Percentiles rank a stretch among this genome's conserved stretches.
phyloP scores from a whole-genome alignment of 2,113 vertebrate genomes.

The Sphyrna mokarran region DNA sequence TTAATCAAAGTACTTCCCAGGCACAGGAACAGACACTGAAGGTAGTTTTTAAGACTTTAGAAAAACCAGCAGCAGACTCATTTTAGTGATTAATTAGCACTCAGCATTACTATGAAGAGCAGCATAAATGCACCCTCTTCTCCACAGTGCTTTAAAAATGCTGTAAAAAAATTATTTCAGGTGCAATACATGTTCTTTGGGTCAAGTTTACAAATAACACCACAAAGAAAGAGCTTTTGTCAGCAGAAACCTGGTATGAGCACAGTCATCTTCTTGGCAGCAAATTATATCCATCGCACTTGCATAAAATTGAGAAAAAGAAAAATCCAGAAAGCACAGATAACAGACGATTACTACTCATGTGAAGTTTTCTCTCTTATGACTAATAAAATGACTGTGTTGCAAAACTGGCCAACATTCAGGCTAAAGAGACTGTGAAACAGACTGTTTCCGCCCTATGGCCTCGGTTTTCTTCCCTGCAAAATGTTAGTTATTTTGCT shows the following conservation, averaged over 20 bases:
- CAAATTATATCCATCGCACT: neutral
- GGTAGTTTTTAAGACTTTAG: conserved; percentile 45
- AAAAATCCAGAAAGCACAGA: conserved; percentile 21
- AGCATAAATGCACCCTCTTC: conserved; percentile 46
- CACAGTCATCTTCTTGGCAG: neutral
- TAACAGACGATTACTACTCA: conserved; percentile 49
- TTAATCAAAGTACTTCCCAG: conserved; percentile 48
- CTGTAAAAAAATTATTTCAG: conserved; percentile 37
- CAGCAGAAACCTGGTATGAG: neutral
- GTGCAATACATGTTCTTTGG: neutral
- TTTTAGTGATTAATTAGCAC: conserved; percentile 43
- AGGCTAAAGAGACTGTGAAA: conserved; percentile 55
- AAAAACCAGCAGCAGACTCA: conserved; percentile 45
- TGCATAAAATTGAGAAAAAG: conserved; percentile 19
- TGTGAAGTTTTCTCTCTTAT: conserved; percentile 51
- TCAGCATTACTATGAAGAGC: conserved; percentile 43
- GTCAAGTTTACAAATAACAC: conserved; percentile 14
- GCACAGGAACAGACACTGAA: conserved; percentile 44
- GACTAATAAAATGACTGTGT: conserved; percentile 50
- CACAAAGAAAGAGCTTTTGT: conserved; percentile 5
- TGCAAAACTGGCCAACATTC: conserved; percentile 47
- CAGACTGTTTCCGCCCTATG: conserved; percentile 63
- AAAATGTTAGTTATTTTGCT: conserved; percentile 59
- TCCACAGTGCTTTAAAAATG: conserved; percentile 42
- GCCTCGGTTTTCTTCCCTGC: conserved; percentile 53